Evolutionary conservation across 2,888 invertebrate species (phyloP).

Genomic region (Athetis lepigone): DNA sequence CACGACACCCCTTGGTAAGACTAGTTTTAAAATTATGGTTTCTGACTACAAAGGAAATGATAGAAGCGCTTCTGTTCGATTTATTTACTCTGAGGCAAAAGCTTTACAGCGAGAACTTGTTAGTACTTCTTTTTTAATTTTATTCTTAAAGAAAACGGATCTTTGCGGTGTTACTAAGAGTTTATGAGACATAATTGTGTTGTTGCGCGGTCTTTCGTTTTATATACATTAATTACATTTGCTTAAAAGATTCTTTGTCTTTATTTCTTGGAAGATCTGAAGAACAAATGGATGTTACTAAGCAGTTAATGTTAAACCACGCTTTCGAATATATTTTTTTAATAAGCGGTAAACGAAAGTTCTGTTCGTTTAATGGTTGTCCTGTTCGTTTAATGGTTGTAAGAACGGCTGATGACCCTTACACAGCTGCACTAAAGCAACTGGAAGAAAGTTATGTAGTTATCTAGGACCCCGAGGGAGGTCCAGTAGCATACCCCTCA

Average conservation of each 20-base stretch:
- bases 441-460: too few species aligned
- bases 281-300: neutral
- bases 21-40: too few species aligned
- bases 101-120: constrained; percentile 46
- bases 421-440: too few species aligned
- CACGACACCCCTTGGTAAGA: too few species aligned
- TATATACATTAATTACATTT: constrained; percentile 31
- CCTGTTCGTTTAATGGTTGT: too few species aligned
- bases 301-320: neutral
- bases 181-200: constrained; percentile 43
- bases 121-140: constrained; percentile 27
- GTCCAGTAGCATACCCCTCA: too few species aligned
- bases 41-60: too few species aligned
- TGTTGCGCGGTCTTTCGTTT: constrained; percentile 22
- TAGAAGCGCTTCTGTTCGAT: constrained; percentile 8
- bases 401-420: too few species aligned
- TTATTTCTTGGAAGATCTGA: constrained; percentile 2
- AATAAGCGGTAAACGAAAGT: too few species aligned
- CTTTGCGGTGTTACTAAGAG: constrained; percentile 12
- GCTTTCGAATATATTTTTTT: too few species aligned
- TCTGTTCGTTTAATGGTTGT: too few species aligned
- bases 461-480: too few species aligned
- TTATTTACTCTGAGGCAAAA: constrained; percentile 18
- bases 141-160: constrained; percentile 40
- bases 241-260: constrained; percentile 4